Evolutionary conservation across 1,140 invertebrate species (phyloP), one percentile per base, ranked within the genome.

Genomic region (Chlorops oryzae): DNA sequence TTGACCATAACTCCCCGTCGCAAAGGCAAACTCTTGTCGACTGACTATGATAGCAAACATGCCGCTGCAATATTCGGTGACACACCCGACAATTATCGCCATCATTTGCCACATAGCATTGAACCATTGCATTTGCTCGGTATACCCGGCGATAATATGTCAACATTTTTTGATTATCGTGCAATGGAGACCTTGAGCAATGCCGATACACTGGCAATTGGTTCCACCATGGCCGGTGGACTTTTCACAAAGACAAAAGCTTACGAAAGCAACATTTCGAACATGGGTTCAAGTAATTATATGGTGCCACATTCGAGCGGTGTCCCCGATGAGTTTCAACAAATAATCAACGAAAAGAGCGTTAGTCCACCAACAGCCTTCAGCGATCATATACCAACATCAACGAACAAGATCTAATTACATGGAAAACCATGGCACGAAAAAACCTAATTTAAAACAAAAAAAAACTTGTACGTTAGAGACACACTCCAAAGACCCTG

Each of bases 341-440:
- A 59, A 37, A 62, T 57, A 35, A 50, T 60, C 5, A 52, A 22
- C 27, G 58, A 60, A 13, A 64, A 62, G 35, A 61, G 57, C 47
- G 42, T 64, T n/a, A 62, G 59, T 46, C 62, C 62, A 20, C 62
- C 62, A 4, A 61, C 60, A 18, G 62, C 62, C 13, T 64, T 64
- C 53, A 59, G 53, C 42, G 62, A 64, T 34, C 51, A 52, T 27
- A 51, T 53, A 25, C 9, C 28, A 15, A 15, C 28, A 15, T 10
- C 28, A 32, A 32, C 9, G 28, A 15, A 15, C 28, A n/a, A n/a
- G n/a, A n/a, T n/a, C n/a, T n/a, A n/a, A n/a, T n/a, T n/a, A n/a
- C n/a, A n/a, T n/a, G n/a, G n/a, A n/a, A n/a, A n/a, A n/a, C n/a
- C n/a, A n/a, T n/a, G n/a, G n/a, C n/a, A n/a, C n/a, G n/a, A n/a